A percentile compares a stretch with the other conserved stretches of the same genome.
Conservation (phyloP, 2,797 vertebrate species). For the Lophotriccus pileatus region DNA sequence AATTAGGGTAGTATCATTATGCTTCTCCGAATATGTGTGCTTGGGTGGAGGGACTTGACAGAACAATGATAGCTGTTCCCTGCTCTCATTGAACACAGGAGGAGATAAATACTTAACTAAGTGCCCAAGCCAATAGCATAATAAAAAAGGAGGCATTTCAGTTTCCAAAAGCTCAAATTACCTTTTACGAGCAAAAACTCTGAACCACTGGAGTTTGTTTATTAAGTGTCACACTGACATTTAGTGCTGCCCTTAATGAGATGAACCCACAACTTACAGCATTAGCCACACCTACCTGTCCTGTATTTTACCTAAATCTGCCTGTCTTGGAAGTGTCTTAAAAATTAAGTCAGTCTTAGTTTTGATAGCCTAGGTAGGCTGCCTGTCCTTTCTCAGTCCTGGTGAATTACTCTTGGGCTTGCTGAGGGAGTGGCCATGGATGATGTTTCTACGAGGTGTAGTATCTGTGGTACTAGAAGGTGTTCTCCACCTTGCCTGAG, state of each 20-base stretch:
- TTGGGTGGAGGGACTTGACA: neutral
- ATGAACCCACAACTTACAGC: neutral
- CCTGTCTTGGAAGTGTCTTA: neutral
- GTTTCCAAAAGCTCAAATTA: neutral
- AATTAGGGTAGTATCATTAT: neutral
- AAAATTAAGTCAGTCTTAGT: neutral
- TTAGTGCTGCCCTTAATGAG: neutral
- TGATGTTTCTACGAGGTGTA: neutral
- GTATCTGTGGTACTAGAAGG: neutral
- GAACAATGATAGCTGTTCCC: neutral
- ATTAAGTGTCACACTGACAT: neutral
- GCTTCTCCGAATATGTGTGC: neutral
- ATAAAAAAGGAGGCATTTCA: neutral
- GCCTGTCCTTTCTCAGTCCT: neutral
- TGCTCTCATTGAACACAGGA: neutral
- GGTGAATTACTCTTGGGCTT: neutral
- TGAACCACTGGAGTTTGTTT: neutral
- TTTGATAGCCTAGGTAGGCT: neutral
- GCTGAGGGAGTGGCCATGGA: neutral
- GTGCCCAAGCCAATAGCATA: neutral
- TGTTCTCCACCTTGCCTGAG: neutral
- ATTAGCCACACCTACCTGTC: neutral
- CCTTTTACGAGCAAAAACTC: neutral
- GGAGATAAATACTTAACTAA: neutral
- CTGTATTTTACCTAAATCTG: neutral